Conservation (phyloP, 1,140 invertebrate species). For the Idris sp. region DNA sequence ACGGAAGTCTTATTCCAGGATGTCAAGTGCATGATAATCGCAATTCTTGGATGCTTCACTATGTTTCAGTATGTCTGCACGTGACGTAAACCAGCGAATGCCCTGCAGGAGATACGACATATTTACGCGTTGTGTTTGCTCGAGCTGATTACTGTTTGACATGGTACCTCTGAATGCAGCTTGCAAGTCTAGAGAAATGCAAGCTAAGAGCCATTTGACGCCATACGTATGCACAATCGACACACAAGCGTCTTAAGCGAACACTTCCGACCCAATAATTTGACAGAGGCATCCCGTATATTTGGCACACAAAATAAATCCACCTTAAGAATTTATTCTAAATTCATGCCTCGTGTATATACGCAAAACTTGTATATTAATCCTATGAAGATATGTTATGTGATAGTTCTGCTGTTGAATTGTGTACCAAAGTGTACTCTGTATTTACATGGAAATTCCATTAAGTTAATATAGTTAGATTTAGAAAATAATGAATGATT, state of each 20-base stretch:
- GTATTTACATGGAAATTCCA: too few relatives aligned
- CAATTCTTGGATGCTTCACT: slow-evolving; percentile 16
- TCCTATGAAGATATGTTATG: too few relatives aligned
- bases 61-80: slow-evolving; percentile 5
- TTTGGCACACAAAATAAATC: too few relatives aligned
- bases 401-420: too few relatives aligned
- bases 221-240: slow-evolving; percentile 32
- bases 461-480: too few relatives aligned
- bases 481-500: too few relatives aligned
- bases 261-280: slow-evolving; percentile 40
- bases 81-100: slow-evolving; percentile 29
- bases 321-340: too few relatives aligned
- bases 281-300: too few relatives aligned
- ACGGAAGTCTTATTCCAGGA: slow-evolving; percentile 40
- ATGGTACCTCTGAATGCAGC: slow-evolving; percentile 25
- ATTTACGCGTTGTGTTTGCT: slow-evolving; percentile 48
- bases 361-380: too few relatives aligned
- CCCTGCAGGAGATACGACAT: slow-evolving; percentile 40
- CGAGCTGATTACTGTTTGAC: slow-evolving; percentile 46
- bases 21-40: slow-evolving; percentile 34
- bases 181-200: slow-evolving; percentile 30
- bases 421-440: too few relatives aligned
- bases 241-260: slow-evolving; percentile 25
- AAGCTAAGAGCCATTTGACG: slow-evolving; percentile 36
- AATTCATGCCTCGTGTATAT: too few relatives aligned